These are phyloP conservation scores for Lycaon pictus DNA, from an alignment of 2,113 vertebrate genomes.

Conservation along the genomic window DNA sequence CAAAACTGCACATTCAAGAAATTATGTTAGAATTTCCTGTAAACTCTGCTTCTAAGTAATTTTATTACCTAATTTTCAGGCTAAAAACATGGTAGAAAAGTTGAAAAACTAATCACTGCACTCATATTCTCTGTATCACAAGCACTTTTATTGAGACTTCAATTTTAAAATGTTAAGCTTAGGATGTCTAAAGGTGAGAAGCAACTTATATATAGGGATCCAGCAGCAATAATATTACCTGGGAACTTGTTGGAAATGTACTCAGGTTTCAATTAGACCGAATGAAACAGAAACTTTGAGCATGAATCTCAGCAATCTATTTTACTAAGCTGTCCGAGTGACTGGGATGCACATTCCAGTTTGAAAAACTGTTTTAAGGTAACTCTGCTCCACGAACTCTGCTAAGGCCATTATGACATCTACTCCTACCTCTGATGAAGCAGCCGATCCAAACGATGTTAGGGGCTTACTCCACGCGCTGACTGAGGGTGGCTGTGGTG, in stretches of 20 bases:
- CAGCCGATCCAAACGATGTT: constrained; percentile 94
- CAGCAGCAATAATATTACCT: background rate
- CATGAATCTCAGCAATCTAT: background rate
- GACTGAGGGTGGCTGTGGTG: constrained; percentile 97
- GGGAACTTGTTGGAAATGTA: background rate
- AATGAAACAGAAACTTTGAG: background rate
- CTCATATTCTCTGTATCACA: background rate
- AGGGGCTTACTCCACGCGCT: constrained; percentile 99
- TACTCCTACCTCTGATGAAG: constrained; percentile 92
- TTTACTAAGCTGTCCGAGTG: background rate
- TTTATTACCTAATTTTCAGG: background rate
- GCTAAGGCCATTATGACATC: background rate
- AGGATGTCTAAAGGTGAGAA: background rate
- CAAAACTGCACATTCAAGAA: background rate
- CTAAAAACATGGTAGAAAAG: background rate
- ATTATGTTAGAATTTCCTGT: background rate
- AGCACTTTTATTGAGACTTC: background rate
- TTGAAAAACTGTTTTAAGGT: background rate
- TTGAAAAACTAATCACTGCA: background rate
- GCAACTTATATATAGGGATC: background rate
- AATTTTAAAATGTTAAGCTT: constrained; percentile 16
- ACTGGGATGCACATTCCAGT: background rate
- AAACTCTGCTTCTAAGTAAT: background rate
- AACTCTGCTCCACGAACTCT: background rate
- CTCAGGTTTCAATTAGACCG: background rate